Conservation (phyloP, 2,113 vertebrate genomes). For the Ptilorrhoa leucosticta region DNA sequence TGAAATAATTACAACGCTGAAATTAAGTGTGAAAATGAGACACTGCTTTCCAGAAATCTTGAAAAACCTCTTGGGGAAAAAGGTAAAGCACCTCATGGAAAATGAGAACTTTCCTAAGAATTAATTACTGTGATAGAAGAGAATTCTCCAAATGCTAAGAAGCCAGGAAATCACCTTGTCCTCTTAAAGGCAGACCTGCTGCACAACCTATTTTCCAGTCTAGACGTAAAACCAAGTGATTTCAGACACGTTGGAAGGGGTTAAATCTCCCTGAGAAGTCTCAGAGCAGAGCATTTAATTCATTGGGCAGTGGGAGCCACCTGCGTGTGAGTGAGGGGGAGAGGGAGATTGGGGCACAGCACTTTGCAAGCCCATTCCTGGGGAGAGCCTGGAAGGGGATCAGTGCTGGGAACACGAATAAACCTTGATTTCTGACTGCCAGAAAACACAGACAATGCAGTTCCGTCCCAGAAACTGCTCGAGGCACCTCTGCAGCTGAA, state of each 20-base stretch:
- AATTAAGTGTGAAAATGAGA: not conserved
- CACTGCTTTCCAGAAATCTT: not conserved
- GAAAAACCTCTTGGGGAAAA: not conserved
- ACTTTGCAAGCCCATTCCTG: not conserved
- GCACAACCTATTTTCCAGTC: not conserved
- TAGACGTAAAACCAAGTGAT: not conserved
- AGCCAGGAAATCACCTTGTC: not conserved
- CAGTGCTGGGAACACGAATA: not conserved
- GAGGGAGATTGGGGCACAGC: not conserved
- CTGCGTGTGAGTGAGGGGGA: not conserved
- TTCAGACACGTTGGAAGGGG: not conserved
- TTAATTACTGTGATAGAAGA: not conserved
- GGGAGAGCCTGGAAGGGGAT: not conserved
- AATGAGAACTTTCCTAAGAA: not conserved
- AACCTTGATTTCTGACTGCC: not conserved
- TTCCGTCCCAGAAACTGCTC: not conserved
- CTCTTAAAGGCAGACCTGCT: not conserved
- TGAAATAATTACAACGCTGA: not conserved
- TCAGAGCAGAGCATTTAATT: conserved; percentile 31
- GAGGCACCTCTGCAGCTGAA: not conserved
- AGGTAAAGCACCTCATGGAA: not conserved
- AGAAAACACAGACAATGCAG: not conserved
- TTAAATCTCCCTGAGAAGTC: conserved; percentile 12
- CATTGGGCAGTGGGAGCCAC: conserved; percentile 26
- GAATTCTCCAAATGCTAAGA: not conserved